Base-by-base conservation (phyloP, 2,797 vertebrate genomes). In the Natrix natrix region DNA sequence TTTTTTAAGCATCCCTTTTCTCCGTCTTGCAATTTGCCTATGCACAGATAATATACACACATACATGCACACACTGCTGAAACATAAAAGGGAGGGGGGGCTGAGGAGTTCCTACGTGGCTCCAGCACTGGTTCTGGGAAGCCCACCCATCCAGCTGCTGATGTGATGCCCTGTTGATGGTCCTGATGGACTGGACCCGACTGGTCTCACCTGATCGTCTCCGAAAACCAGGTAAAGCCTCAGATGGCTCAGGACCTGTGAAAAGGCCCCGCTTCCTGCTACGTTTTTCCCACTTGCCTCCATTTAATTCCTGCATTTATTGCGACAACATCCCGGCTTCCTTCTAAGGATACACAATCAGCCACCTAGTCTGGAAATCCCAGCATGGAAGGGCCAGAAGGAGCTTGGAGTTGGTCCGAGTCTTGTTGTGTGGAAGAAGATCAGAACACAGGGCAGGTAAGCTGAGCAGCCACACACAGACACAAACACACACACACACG, bases 401-500 rank as follows among this genome's bases (percentile, higher is more conserved):
- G 0, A 20, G 20, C 8, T 11, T 24, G 10, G 20, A 10, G 20
- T 12, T 83, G 37, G 0, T 4, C 8, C 0, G 17, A 78, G 8
- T 12, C 37, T 48, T 43, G 7, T 43, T 48, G 43, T 83, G 78
- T 24, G 37, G 78, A 24, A 43, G 37, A 83, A 83, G 37, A 24
- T 24, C 78, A 83, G 4, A 48, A 10, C n/a, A 1, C 32, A 37
- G 32, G 32, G 32, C 78, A 13, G 74, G 17, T 22, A 10, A 78
- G 32, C 7, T 43, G 69, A 43, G 69, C 69, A 43, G 17, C 69
- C 63, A 66, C 63, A 66, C 28, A n/a, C 28, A 66, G 2, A 60
- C 0, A 59, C 1, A 61, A 0, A 61, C 2, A 61, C 5, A n/a
- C n/a, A 0, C n/a, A 37, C 32, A 43, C 2, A 43, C 2, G 4